Evolutionary conservation across 2,113 vertebrate species (phyloP), one percentile per base, ranked within the genome.

Genomic region (Malurus alboscapulatus): DNA sequence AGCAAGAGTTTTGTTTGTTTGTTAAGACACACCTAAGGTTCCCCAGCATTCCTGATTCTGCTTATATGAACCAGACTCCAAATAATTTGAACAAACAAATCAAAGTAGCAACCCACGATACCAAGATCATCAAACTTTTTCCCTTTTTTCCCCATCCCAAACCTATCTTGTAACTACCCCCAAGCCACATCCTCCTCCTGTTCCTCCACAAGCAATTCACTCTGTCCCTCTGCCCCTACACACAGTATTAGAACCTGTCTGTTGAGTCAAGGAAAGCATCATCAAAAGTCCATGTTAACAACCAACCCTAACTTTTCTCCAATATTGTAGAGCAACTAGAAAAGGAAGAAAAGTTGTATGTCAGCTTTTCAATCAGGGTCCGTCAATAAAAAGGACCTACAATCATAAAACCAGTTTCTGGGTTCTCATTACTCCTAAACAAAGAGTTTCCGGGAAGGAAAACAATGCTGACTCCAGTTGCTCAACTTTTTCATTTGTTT

Each of bases 391-490:
- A 12, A 13, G 29, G 29, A 85, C 14, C 15, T 36, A 57, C 9
- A 58, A 42, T 20, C 38, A 66, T 6, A 53, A 85, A 84, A 57
- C 3, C n/a, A 62, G 42, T 47, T 68, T 38, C 38, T 8, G 6
- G 9, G 12, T 22, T 7, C 22, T 8, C 36, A 68, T 16, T 2
- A 4, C 22, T 54, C 34, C 45, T 36, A 61, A 66, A 77, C 11
- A 25, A 53, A 58, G 51, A 38, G 38, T 38, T 36, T 9, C 25
- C 8, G 2, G 26, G 20, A 30, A 78, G 17, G 25, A 74, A 84
- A 67, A 71, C 2, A 0, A 61, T 25, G 30, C 14, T 1, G 1
- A 66, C 18, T 30, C 10, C 34, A 45, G 17, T 7, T 48, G 13
- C 30, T 85, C 6, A 82, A 62, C 16, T 68, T 36, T 72, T 36